Evolutionary conservation across 2,113 vertebrate species (phyloP), one percentile per base, ranked within the genome.

Genomic region (Sardina pilchardus): DNA sequence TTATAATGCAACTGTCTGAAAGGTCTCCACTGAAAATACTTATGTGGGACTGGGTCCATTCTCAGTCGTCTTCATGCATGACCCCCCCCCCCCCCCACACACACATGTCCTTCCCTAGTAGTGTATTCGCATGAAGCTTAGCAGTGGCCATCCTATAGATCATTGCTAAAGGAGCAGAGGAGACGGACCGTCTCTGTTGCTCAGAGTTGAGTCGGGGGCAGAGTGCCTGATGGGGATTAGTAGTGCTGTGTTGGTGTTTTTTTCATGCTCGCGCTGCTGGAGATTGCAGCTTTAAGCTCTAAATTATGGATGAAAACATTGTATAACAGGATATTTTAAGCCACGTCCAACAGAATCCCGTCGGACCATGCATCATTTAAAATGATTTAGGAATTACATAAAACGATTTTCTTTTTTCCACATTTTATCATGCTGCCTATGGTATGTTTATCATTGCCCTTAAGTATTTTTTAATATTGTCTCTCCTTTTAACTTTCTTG

Each of bases 301-400:
- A 81, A 85, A 89, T 89, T 88, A 85, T 88, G 85, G 82, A 89
- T 83, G 81, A 82, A 85, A 84, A 81, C 59, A 63, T 88, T 88
- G 81, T 82, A 82, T 88, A 85, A 88, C 81, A 67, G 81, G 83
- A 63, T 89, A 42, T 86, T 47, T 88, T 83, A 71, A n/a, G 81
- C 21, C 44, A 39, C 75, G 43, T 39, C 59, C 24, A 56, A 36
- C 50, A 78, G 80, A 36, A n/a, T 36, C 34, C 42, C 75, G 30
- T 36, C 39, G 19, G 30, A 34, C 5, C 10, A 5, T 78, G 71
- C 71, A 78, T 78, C 71, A 36, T 78, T 78, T 36, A 78, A 78
- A 34, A 16, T 78, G 12, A 78, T 78, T 78, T 78, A 34, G 71
- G 16, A 78, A 30, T 85, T 85, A 42, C 71, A 84, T 86, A 84